Conservation (phyloP, 1,140 invertebrate genomes). For the Ylistrum balloti region DNA sequence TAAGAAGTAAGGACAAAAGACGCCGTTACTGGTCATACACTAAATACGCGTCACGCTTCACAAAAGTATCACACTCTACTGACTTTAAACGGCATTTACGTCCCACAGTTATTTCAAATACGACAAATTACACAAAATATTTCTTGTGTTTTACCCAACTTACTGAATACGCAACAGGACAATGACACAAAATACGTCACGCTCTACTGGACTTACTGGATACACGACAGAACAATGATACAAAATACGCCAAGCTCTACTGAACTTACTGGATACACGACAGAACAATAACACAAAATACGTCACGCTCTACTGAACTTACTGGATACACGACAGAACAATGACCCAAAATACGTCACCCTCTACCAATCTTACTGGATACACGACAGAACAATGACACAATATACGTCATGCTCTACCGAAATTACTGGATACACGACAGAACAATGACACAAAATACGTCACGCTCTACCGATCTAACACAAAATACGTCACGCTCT, state of each 20-base stretch:
- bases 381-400: not conserved
- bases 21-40: too few relatives aligned
- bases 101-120: too few relatives aligned
- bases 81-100: not conserved
- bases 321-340: not conserved
- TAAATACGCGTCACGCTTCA: too few relatives aligned
- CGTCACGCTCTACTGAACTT: not conserved
- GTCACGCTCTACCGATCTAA: not conserved
- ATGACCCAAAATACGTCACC: not conserved
- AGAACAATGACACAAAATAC: not conserved
- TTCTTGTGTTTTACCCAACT: not conserved
- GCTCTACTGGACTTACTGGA: not conserved
- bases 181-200: not conserved
- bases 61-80: not conserved
- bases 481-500: not conserved
- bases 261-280: not conserved
- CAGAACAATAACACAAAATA: not conserved
- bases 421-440: not conserved
- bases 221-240: not conserved
- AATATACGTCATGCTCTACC: not conserved
- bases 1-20: too few relatives aligned
- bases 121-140: not conserved
- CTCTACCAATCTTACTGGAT: not conserved
- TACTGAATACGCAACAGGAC: not conserved
- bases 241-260: not conserved